These are phyloP conservation scores for Zoanthus gigantus DNA, from an alignment of 92 coral and sea anemone species.

Conservation along the genomic window DNA sequence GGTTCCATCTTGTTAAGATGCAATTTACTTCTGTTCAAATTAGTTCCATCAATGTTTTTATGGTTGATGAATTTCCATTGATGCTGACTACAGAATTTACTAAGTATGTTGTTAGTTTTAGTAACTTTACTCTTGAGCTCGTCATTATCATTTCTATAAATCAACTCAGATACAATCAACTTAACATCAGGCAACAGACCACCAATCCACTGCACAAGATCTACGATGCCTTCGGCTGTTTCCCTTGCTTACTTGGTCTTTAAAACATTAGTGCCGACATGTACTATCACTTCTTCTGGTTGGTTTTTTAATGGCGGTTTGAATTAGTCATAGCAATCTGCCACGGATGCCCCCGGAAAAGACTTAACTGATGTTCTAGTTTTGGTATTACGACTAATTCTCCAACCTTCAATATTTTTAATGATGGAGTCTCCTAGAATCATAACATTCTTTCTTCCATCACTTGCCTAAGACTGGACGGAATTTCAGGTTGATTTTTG, in stretches of 20 bases:
- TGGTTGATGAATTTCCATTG: constrained; percentile 13
- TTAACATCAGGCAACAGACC: neutral
- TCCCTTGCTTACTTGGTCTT: constrained; percentile 32
- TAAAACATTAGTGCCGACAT: constrained; percentile 43
- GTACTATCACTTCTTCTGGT: constrained; percentile 29
- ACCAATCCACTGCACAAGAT: constrained; percentile 18
- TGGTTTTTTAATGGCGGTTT: constrained; percentile 21
- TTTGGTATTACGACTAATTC: constrained; percentile 26
- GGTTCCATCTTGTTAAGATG: neutral
- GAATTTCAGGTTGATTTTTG: neutral
- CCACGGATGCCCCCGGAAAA: constrained; percentile 40
- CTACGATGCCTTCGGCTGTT: constrained; percentile 26
- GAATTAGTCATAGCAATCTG: constrained; percentile 40
- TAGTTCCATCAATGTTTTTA: constrained; percentile 23
- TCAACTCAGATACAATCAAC: constrained; percentile 36
- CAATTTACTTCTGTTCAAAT: constrained; percentile 13
- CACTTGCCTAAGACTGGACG: constrained; percentile 7
- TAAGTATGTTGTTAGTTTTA: constrained; percentile 7
- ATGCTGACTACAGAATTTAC: constrained; percentile 8
- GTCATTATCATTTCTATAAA: constrained; percentile 11
- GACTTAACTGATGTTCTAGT: constrained; percentile 28
- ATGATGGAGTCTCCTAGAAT: constrained; percentile 21
- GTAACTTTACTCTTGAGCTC: constrained; percentile 21
- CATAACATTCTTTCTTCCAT: neutral
- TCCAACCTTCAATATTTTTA: constrained; percentile 35